Percentiles rank a stretch among this genome's conserved stretches.
phyloP scores from a whole-genome alignment of 2,888 invertebrate species.

The Axea sp. region DNA sequence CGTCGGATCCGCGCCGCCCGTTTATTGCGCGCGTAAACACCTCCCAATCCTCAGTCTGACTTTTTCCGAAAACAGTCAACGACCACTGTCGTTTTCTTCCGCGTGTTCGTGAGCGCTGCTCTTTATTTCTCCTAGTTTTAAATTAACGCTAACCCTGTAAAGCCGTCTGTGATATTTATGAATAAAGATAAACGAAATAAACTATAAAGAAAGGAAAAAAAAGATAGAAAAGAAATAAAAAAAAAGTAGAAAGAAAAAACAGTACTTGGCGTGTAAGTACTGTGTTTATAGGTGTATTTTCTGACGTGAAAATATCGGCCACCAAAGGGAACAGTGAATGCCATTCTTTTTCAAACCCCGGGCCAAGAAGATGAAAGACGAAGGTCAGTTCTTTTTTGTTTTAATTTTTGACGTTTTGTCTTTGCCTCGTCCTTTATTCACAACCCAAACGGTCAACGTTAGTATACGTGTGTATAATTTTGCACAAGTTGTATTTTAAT shows the following conservation, averaged over 20 bases:
- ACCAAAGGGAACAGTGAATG: conserved; percentile 8
- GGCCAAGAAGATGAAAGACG: conserved; percentile 51
- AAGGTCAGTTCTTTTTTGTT: conserved; percentile 45
- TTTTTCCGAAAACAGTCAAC: conserved; percentile 18
- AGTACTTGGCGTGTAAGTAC: neutral
- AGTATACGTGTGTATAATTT: no score
- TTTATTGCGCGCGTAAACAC: conserved; percentile 67
- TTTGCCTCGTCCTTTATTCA: neutral
- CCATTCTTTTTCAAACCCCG: conserved; percentile 45
- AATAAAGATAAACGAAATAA: conserved; percentile 11
- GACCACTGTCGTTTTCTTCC: conserved; percentile 29
- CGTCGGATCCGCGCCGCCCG: conserved; percentile 57
- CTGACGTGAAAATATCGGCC: conserved; percentile 20
- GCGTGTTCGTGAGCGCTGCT: conserved; percentile 3
- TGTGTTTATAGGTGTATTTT: conserved; percentile 5
- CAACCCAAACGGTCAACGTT: no score
- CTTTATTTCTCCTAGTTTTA: conserved; percentile 26
- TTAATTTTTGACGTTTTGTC: neutral
- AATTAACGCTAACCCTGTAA: conserved; percentile 22
- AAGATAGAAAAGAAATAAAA: neutral
- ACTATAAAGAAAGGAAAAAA: neutral
- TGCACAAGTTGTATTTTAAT: no score
- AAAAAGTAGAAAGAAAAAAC: conserved; percentile 6
- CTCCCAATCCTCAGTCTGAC: conserved; percentile 22
- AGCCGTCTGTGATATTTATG: conserved; percentile 46